phyloP scores from a whole-genome alignment of 2,113 vertebrate genomes.

The Dendropsophus ebraccatus region DNA sequence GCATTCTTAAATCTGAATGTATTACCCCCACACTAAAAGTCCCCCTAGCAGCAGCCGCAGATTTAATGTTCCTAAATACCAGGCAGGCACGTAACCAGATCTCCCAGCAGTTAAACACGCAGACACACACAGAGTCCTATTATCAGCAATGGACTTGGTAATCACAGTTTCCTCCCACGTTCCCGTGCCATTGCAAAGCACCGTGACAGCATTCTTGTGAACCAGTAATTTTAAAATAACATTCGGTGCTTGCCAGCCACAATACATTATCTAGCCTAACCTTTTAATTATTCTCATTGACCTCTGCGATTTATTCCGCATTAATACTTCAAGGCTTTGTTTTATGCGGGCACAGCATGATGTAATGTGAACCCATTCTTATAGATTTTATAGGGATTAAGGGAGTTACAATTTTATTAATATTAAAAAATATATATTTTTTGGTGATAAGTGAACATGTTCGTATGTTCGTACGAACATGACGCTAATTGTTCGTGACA shows the following conservation, averaged over 20 bases:
- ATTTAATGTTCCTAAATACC: conserved; percentile 24
- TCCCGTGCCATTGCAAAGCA: background rate
- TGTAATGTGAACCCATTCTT: background rate
- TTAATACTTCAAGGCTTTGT: background rate
- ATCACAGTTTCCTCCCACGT: conserved; percentile 28
- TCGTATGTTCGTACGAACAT: no score
- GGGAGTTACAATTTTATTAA: no score
- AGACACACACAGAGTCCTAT: background rate
- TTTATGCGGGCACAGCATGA: background rate
- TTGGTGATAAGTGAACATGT: no score
- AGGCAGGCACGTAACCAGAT: conserved; percentile 11
- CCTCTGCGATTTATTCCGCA: background rate
- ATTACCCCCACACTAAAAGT: background rate
- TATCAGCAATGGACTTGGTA: conserved; percentile 24
- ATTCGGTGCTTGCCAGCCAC: conserved; percentile 20
- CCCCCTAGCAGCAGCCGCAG: conserved; percentile 7
- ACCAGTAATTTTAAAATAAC: conserved; percentile 42
- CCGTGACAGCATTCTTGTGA: background rate
- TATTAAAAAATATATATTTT: no score
- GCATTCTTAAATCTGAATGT: conserved; percentile 24
- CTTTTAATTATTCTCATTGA: conserved; percentile 42
- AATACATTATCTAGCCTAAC: conserved; percentile 12
- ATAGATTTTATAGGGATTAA: no score
- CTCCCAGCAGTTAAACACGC: conserved; percentile 15
- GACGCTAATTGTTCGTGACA: no score